Evolutionary conservation across 2,888 invertebrate species (phyloP), one percentile per base, ranked within the genome.

Genomic region (Folsomia candida): DNA sequence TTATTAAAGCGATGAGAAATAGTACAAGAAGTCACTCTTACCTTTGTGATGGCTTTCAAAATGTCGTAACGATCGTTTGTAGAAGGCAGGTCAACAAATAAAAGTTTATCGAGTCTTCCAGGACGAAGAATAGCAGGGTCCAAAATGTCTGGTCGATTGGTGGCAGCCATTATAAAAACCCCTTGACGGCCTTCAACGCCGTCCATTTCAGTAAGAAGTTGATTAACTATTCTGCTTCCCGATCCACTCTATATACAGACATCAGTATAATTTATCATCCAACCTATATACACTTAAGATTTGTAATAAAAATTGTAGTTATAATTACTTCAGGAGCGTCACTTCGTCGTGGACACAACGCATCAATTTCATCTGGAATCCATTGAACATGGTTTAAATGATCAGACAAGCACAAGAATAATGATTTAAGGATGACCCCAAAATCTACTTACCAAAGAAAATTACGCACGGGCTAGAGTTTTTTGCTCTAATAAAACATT

Each of bases 171-270:
- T 24, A 99, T 87, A 83, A 93, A 99, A 2, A 99, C 97, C 1
- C 94, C 93, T 82, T 91, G 90, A 62, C 97, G 88, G 28, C 89
- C 89, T 82, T 95, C 94, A 54, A 98, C 88, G 2, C 98, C 98
- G 82, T 99, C 98, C 97, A 99, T 97, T 87, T 99, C 98, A 0
- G 97, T 97, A 63, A 99, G 85, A 83, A 99, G 86, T 84, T 98
- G 97, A 83, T 97, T 99, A 0, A 99, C 97, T 18, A 99, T 93
- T 29, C 97, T 88, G 81, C 88, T 88, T 0, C 91, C 89, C 0
- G 91, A 88, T 1, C 91, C 90, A 80, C 89, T 89, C 84, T 88
- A 47, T 51, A 57, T 9, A 37, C 37, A 37, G 37, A 14, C 37
- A 37, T 9, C 14, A 37, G n/a, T n/a, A n/a, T n/a, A n/a, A n/a